Conservation (phyloP, 2,797 vertebrate species). For the Furcifer pardalis region DNA sequence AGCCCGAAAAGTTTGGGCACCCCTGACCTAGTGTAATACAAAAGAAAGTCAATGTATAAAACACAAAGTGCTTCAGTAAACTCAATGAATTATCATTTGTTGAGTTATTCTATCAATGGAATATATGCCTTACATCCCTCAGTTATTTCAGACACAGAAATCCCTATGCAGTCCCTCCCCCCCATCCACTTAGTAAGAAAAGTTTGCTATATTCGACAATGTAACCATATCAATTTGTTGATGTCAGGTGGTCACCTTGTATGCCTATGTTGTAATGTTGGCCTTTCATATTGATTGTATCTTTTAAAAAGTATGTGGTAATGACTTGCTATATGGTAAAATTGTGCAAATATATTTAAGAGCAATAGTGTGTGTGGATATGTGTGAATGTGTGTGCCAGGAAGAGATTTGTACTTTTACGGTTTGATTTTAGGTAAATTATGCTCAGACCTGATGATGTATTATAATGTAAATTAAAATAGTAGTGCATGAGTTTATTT, state of each 20-base stretch:
- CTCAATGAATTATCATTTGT: slow-evolving; percentile 52
- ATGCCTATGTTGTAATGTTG: slow-evolving; percentile 66
- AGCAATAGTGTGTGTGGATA: slow-evolving; percentile 73
- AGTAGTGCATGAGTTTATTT: slow-evolving; percentile 84
- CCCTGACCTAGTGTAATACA: no score
- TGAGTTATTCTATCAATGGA: slow-evolving; percentile 63
- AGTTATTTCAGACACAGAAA: slow-evolving; percentile 63
- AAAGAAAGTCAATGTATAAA: slow-evolving; percentile 41
- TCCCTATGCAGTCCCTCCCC: slow-evolving; percentile 64
- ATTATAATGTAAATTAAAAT: slow-evolving; percentile 77
- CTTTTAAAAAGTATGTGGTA: slow-evolving; percentile 54
- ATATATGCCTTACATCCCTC: slow-evolving; percentile 77
- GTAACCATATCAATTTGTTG: slow-evolving; percentile 54
- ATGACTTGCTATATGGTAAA: slow-evolving; percentile 46
- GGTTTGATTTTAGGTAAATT: slow-evolving; percentile 71
- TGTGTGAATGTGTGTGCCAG: slow-evolving; percentile 46
- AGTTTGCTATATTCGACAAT: slow-evolving; percentile 16
- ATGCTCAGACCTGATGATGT: slow-evolving; percentile 65
- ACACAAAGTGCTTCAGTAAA: slow-evolving; percentile 75
- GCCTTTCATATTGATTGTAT: slow-evolving; percentile 67
- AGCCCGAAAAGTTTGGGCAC: no score
- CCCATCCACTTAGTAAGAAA: slow-evolving; percentile 36
- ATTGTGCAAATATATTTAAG: slow-evolving; percentile 65
- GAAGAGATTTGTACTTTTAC: slow-evolving; percentile 69
- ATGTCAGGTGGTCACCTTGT: slow-evolving; percentile 64